Base-by-base conservation (phyloP, 2,888 invertebrate species). In the Exocentrus adspersus region DNA sequence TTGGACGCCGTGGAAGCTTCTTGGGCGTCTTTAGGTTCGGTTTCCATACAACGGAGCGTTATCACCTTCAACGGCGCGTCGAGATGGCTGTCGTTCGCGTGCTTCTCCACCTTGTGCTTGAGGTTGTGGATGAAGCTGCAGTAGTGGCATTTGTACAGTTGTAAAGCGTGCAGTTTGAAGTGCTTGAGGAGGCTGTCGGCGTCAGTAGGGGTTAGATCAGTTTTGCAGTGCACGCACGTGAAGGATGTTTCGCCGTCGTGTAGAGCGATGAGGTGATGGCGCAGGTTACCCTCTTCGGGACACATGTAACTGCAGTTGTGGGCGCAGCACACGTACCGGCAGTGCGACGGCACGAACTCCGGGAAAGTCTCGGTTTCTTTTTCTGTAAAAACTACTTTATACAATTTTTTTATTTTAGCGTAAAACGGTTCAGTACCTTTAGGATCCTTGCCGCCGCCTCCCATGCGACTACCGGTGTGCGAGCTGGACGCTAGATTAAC, bases 401-500 rank as follows among this genome's bases (percentile, higher is more conserved):
- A n/a, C n/a, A n/a, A n/a, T n/a, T n/a, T n/a, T n/a, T n/a, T n/a
- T n/a, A n/a, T n/a, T n/a, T n/a, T n/a, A n/a, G n/a, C n/a, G n/a
- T n/a, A n/a, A n/a, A n/a, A n/a, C n/a, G n/a, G n/a, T n/a, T n/a
- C n/a, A n/a, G 50, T 53, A 74, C 73, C 74, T 73, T 72, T 70
- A 52, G 51, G 53, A 32, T 72, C 67, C 71, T 70, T 12, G 28
- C 68, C 64, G 19, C 60, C 73, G 2, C 79, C 79, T 6, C 83
- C 81, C 84, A 84, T 85, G 41, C 84, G 77, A 1, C 82, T 77
- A 30, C 81, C 60, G n/a, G 62, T 54, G 58, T 73, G 68, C 77
- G 82, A 92, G 70, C 90, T 92, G n/a, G 90, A 89, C 0, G 94
- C 93, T 14, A 93, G 85, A 79, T 94, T 94, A 0, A 90, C 86